Evolutionary conservation across 2,797 vertebrate species (phyloP), one percentile per base, ranked within the genome.

Genomic region (Enteromius trimaculatus): DNA sequence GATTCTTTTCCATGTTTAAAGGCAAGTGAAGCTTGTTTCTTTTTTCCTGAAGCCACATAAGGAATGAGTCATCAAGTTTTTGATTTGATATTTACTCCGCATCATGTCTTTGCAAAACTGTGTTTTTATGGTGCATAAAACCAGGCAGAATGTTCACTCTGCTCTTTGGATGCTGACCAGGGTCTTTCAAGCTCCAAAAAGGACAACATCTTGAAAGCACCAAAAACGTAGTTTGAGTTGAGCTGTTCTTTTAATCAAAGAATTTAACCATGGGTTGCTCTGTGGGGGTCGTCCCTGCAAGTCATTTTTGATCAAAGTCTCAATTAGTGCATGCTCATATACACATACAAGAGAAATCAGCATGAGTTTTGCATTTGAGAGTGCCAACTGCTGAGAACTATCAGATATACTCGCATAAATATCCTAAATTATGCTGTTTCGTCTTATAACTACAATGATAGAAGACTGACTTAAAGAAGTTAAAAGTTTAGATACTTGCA

Each of bases 271-370:
- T 74, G 29, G 71, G 26, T 53, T 74, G 49, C 49, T 53, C 47
- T 31, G 6, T 53, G 49, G 29, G 49, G 19, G 31, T 34, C 13
- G 9, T 74, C 23, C 44, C 69, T 10, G 8, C 11, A 49, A 71
- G 17, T 74, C 10, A 6, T 53, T 74, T 53, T n/a, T 51, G 71
- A 55, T 53, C 58, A 47, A 19, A 53, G 47, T 55, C 19, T 74
- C 19, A 53, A 14, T 74, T 53, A 53, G 6, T n/a, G n/a, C 71
- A 55, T 74, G 19, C 34, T 34, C 6, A 8, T 3, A 31, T 51
- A 11, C 17, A 72, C 29, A 75, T 55, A 55, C 71, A 55, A 53
- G 11, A 75, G 31, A 75, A 75, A 55, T 34, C 49, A 37, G 49
- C 49, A 55, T 3, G 11, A 53, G 29, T 55, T 11, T 37, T 53